Percentiles rank a stretch among this genome's conserved stretches.
These are phyloP conservation scores for Girardinus metallicus DNA, from an alignment of 2,797 vertebrate species.

Conservation along the genomic window DNA sequence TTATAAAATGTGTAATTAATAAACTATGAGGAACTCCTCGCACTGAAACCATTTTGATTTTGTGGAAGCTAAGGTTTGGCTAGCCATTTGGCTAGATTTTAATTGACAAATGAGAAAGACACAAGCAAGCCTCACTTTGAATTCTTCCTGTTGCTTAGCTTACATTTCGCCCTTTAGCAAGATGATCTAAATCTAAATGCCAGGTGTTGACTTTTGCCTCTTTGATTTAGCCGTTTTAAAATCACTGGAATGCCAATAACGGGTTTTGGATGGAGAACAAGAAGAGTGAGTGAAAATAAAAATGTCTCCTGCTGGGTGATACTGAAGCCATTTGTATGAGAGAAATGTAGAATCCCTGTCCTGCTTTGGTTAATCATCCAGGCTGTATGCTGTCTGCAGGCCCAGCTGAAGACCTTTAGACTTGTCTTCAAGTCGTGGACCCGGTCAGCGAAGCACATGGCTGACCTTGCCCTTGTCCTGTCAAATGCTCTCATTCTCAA, in stretches of 20 bases:
- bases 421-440: constrained; percentile 48
- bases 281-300: constrained; percentile 8
- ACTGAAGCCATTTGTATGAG: background rate
- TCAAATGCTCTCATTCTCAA: constrained; percentile 50
- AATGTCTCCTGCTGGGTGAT: constrained; percentile 6
- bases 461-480: constrained; percentile 56
- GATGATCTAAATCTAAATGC: background rate
- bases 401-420: constrained; percentile 35
- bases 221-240: background rate
- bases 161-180: constrained; percentile 1
- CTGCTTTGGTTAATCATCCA: constrained; percentile 8
- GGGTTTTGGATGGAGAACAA: constrained; percentile 4
- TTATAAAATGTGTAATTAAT: background rate
- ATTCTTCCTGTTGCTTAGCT: background rate
- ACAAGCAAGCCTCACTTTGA: background rate
- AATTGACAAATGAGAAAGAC: background rate
- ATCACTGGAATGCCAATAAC: background rate
- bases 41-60: background rate
- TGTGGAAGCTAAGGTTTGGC: background rate
- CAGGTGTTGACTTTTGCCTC: background rate
- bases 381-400: constrained; percentile 26
- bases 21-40: background rate
- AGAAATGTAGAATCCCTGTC: background rate
- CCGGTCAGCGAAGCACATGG: constrained; percentile 49
- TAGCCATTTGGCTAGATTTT: background rate